Conservation (phyloP, 2,888 invertebrate genomes). For the Meta bourneti region DNA sequence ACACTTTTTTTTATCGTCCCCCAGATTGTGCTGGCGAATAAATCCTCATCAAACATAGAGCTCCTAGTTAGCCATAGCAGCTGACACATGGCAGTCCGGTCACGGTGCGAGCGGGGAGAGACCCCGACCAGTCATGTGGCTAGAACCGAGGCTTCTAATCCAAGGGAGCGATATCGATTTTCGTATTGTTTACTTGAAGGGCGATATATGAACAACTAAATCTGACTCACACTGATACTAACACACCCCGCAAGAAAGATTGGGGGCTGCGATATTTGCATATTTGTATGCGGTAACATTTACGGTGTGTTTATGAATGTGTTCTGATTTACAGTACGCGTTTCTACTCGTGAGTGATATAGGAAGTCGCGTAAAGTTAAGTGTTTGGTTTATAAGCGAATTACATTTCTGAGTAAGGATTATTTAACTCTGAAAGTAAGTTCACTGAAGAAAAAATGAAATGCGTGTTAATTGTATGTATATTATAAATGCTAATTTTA, state of each 20-base stretch:
- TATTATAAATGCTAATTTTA: no score
- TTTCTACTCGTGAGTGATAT: no score
- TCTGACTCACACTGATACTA: not conserved
- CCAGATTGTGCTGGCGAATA: conserved; percentile 13
- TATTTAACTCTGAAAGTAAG: no score
- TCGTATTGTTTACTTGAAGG: conserved; percentile 36
- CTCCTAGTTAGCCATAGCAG: conserved; percentile 39
- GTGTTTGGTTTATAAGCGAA: no score
- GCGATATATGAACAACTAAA: conserved; percentile 4
- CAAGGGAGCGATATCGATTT: conserved; percentile 41
- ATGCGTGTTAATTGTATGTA: no score
- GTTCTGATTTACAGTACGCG: no score
- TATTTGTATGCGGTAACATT: not conserved
- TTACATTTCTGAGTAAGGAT: no score
- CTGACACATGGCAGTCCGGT: conserved; percentile 50
- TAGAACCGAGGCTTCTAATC: conserved; percentile 42
- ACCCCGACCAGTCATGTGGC: conserved; percentile 26
- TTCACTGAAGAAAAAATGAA: no score
- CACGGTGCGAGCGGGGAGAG: conserved; percentile 23
- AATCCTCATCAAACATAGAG: conserved; percentile 58
- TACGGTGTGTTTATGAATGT: no score
- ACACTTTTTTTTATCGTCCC: no score
- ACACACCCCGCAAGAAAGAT: not conserved
- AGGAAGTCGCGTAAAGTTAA: no score
- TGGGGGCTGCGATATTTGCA: not conserved